A percentile compares a stretch with the other conserved stretches of the same genome.
Evolutionary conservation across 2,797 vertebrate genomes (phyloP).

Genomic region (Poecile montanus): DNA sequence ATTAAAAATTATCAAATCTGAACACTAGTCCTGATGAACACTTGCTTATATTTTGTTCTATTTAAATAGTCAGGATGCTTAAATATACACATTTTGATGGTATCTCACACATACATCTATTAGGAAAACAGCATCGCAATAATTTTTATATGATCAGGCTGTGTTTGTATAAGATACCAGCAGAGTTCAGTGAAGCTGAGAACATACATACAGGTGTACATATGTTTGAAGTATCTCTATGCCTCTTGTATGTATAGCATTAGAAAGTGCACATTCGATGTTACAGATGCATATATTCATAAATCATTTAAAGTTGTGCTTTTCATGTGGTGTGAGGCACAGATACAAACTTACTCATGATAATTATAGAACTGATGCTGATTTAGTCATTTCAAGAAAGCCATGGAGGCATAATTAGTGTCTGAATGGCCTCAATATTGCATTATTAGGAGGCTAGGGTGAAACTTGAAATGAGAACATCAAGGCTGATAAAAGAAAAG

Average conservation of each 20-base stretch:
- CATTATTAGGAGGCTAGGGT: slow-evolving; percentile 90
- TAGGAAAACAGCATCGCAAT: slow-evolving; percentile 41
- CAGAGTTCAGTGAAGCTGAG: background rate
- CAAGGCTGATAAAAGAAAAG: slow-evolving; percentile 86
- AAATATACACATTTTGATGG: background rate
- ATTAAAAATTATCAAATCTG: slow-evolving; percentile 58
- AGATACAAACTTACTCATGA: slow-evolving; percentile 86
- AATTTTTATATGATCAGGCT: slow-evolving; percentile 44
- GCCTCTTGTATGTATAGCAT: background rate
- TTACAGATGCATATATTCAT: slow-evolving; percentile 79
- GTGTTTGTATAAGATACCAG: background rate
- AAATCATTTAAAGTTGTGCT: slow-evolving; percentile 82
- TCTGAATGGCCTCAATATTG: slow-evolving; percentile 95
- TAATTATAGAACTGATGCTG: slow-evolving; percentile 94
- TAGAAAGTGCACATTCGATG: slow-evolving; percentile 11
- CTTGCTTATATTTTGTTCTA: slow-evolving; percentile 39
- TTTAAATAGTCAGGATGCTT: slow-evolving; percentile 22
- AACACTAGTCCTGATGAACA: slow-evolving; percentile 36
- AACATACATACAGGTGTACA: background rate
- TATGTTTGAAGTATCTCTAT: background rate
- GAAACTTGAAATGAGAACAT: slow-evolving; percentile 92
- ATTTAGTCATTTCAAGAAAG: slow-evolving; percentile 93
- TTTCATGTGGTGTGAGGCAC: slow-evolving; percentile 79
- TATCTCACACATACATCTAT: slow-evolving; percentile 3
- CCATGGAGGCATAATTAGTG: slow-evolving; percentile 92